Conservation (phyloP, 1,140 invertebrate species). For the Lepidurus packardi region DNA sequence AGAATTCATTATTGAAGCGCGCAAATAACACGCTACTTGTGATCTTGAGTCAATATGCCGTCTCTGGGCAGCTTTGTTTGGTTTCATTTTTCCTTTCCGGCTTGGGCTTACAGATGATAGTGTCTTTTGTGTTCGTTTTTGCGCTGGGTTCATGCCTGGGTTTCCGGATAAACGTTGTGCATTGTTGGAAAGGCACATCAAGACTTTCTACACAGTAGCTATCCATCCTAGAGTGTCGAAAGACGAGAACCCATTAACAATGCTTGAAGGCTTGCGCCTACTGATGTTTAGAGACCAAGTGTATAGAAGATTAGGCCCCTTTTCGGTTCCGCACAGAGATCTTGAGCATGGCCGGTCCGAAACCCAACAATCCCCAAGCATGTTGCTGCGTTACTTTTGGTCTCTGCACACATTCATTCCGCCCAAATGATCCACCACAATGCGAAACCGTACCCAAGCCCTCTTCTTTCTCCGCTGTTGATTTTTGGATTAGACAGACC, state of each 20-base stretch:
- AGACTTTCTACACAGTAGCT: neutral
- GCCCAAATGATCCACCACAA: neutral
- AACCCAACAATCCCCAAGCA: neutral
- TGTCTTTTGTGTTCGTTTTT: neutral
- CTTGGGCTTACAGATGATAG: neutral
- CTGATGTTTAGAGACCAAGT: neutral
- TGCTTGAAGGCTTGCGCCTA: neutral
- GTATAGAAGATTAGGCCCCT: neutral
- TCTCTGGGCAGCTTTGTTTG: neutral
- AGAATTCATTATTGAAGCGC: neutral
- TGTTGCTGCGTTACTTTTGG: neutral
- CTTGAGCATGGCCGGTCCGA: neutral
- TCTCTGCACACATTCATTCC: constrained; percentile 13
- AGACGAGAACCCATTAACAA: neutral
- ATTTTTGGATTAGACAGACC: neutral
- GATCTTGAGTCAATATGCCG: neutral
- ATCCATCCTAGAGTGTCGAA: neutral
- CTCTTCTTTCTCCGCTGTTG: neutral
- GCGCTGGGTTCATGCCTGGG: neutral
- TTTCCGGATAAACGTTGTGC: neutral
- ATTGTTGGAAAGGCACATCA: neutral
- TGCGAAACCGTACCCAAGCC: neutral
- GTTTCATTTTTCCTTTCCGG: neutral
- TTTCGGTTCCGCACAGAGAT: neutral
- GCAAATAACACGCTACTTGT: neutral